phyloP scores from a whole-genome alignment of 2,888 invertebrate species.

The Sinodicranocentrus sp. region DNA sequence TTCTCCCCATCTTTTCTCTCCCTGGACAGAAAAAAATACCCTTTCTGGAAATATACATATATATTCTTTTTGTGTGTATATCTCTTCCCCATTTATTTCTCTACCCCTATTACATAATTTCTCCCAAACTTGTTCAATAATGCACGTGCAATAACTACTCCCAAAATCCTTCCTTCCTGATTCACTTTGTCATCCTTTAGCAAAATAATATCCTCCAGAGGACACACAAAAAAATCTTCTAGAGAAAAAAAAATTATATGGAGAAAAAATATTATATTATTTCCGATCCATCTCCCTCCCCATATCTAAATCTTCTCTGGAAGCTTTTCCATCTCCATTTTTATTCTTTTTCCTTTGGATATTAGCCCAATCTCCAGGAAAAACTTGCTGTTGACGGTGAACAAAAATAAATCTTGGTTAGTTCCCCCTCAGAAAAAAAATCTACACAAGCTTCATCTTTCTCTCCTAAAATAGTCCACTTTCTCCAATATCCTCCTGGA shows the following conservation, averaged over 20 bases:
- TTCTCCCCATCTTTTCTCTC: background rate
- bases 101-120: background rate
- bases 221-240: background rate
- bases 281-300: conserved; percentile 33
- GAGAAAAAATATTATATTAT: conserved; percentile 24
- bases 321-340: no score
- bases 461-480: no score
- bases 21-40: no score
- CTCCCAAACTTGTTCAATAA: conserved; percentile 46
- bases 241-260: background rate
- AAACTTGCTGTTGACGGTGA: background rate
- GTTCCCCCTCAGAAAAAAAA: conserved; percentile 43
- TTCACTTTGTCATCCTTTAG: conserved; percentile 21
- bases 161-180: conserved; percentile 35
- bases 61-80: no score
- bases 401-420: conserved; percentile 55
- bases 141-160: conserved; percentile 38
- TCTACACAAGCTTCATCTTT: no score
- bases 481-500: no score
- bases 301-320: background rate
- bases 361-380: no score
- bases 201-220: background rate
- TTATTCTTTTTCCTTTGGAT: no score
- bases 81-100: background rate
- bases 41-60: no score